Conservation (phyloP, 1,140 invertebrate species). For the Venustaconcha ellipsiformis region DNA sequence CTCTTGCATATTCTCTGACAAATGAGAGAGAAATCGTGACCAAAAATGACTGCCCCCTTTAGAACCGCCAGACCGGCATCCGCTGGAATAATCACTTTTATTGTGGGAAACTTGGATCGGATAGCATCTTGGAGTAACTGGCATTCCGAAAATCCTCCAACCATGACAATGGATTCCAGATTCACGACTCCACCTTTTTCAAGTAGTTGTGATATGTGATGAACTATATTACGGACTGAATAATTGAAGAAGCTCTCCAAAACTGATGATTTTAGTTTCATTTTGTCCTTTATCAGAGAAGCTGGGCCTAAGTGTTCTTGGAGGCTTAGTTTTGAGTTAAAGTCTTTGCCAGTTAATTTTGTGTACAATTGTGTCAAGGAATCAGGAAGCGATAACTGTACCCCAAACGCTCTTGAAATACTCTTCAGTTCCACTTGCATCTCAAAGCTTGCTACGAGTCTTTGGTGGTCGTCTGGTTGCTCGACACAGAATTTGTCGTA, state of each 20-base stretch:
- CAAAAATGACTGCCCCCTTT: conserved; percentile 46
- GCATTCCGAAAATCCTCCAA: conserved; percentile 43
- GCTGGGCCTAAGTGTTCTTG: no score
- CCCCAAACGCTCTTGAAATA: not conserved
- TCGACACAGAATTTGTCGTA: no score
- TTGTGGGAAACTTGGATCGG: conserved; percentile 22
- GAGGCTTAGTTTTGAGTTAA: no score
- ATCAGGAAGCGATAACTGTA: no score
- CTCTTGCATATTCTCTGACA: conserved; percentile 21
- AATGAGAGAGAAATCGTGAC: conserved; percentile 32
- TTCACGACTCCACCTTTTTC: conserved; percentile 13
- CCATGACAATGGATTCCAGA: conserved; percentile 37
- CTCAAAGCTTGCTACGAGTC: no score
- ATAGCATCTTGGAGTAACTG: conserved; percentile 26
- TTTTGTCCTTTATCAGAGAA: conserved; percentile 6
- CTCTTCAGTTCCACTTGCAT: no score
- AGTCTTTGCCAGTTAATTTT: no score
- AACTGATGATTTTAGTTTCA: conserved; percentile 9
- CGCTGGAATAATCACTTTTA: conserved; percentile 30
- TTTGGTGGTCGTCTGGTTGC: no score
- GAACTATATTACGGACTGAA: conserved; percentile 25
- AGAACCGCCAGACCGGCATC: conserved; percentile 42
- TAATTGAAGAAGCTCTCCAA: conserved; percentile 26
- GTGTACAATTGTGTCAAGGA: no score
- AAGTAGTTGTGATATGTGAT: conserved; percentile 33